These are phyloP conservation scores for Drosophila melanogaster DNA, from an alignment of 1,140 invertebrate genomes.

Conservation along the genomic window DNA sequence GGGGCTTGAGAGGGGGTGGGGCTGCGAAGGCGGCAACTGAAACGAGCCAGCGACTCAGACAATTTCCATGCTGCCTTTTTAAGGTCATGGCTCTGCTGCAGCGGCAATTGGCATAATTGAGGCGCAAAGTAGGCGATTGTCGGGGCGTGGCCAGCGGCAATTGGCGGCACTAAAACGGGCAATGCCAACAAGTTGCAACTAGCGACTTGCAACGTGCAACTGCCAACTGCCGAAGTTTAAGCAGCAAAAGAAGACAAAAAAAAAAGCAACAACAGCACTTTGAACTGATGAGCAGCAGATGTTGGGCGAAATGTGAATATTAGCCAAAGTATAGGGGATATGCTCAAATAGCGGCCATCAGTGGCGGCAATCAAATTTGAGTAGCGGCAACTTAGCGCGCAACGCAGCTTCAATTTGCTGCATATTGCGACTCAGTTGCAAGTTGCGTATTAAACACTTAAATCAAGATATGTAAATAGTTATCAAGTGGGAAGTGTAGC, in stretches of 20 bases:
- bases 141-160: conserved; percentile 49
- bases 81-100: conserved; percentile 73
- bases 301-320: not conserved
- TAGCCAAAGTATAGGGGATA: no score
- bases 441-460: no score
- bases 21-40: conserved; percentile 37
- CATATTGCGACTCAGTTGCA: no score
- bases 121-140: conserved; percentile 71
- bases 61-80: conserved; percentile 81
- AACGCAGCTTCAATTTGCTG: not conserved
- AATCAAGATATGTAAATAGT: not conserved
- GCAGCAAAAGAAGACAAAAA: conserved; percentile 1
- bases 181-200: conserved; percentile 58
- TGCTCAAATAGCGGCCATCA: conserved; percentile 10
- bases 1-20: not conserved
- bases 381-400: conserved; percentile 16
- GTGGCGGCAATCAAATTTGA: conserved; percentile 32
- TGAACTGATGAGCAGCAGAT: conserved; percentile 15
- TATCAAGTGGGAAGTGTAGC: not conserved
- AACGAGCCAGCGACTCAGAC: conserved; percentile 54
- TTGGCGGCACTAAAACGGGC: conserved; percentile 46
- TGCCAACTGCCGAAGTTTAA: conserved; percentile 34
- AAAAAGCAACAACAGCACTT: conserved; percentile 20
- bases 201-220: conserved; percentile 2
- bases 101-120: conserved; percentile 80